phyloP scores from a whole-genome alignment of 2,888 invertebrate species.

The Cremastobaeus sp. region DNA sequence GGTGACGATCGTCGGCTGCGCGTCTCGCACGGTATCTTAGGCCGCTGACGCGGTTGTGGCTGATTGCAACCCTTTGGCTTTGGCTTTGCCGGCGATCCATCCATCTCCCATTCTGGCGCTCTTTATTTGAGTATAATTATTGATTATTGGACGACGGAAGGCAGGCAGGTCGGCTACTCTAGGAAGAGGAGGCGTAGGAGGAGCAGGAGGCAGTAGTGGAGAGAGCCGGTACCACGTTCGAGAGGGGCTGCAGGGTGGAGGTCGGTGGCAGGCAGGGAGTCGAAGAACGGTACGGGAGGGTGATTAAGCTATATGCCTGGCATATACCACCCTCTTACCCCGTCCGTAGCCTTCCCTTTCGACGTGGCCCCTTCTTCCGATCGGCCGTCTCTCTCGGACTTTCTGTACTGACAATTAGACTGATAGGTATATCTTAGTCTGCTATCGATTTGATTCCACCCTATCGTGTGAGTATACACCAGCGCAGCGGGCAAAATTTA shows the following conservation, averaged over 20 bases:
- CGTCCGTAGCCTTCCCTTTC: slow-evolving; percentile 64
- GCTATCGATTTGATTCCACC: slow-evolving; percentile 78
- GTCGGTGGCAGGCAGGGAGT: slow-evolving; percentile 66
- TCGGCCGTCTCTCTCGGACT: slow-evolving; percentile 76
- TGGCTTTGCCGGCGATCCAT: slow-evolving; percentile 74
- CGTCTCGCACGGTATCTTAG: slow-evolving; percentile 72
- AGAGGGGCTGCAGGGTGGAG: slow-evolving; percentile 70
- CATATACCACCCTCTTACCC: slow-evolving; percentile 75
- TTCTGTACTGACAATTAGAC: slow-evolving; percentile 80
- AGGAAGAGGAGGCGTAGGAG: slow-evolving; percentile 67
- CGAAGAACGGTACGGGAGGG: slow-evolving; percentile 77
- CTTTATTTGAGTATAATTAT: slow-evolving; percentile 83
- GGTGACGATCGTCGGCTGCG: slow-evolving; percentile 57
- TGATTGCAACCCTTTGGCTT: slow-evolving; percentile 75
- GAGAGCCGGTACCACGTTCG: slow-evolving; percentile 70
- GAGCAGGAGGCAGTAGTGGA: slow-evolving; percentile 67
- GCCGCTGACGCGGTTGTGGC: slow-evolving; percentile 68
- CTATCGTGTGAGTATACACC: slow-evolving; percentile 75
- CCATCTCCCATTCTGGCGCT: slow-evolving; percentile 76
- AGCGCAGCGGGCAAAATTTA: slow-evolving; percentile 75
- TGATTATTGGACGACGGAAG: slow-evolving; percentile 81
- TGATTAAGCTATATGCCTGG: slow-evolving; percentile 82
- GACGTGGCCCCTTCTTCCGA: slow-evolving; percentile 72
- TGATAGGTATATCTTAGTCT: slow-evolving; percentile 79
- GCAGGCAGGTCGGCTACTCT: slow-evolving; percentile 76